Conservation (phyloP, 1,140 invertebrate genomes). For the Hycleus phaleratus region DNA sequence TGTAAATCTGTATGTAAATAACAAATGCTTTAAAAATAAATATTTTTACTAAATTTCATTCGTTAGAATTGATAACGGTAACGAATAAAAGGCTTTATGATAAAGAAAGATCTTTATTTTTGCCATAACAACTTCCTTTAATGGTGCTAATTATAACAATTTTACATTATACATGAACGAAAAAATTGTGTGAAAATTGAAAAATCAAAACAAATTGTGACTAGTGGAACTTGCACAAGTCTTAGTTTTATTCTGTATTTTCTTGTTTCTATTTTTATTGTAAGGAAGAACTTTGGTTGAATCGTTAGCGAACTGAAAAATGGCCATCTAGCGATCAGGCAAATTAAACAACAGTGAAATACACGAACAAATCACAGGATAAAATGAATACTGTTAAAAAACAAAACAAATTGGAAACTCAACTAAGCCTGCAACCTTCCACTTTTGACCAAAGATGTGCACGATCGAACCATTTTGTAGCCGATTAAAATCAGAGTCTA, state of each 20-base stretch:
- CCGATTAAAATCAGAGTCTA: slow-evolving; percentile 3
- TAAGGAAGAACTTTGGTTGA: slow-evolving; percentile 15
- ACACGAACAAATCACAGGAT: neutral
- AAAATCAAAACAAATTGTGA: slow-evolving; percentile 4
- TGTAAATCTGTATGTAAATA: no score
- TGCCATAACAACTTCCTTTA: slow-evolving; percentile 13
- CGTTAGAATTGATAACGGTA: no score
- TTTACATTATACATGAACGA: slow-evolving; percentile 12
- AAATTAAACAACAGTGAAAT: no score
- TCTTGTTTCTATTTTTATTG: no score
- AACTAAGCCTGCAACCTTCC: slow-evolving; percentile 14
- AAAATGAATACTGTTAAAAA: slow-evolving; percentile 4
- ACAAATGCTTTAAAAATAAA: no score
- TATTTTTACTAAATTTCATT: no score
- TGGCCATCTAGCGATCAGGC: neutral
- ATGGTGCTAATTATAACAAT: slow-evolving; percentile 12
- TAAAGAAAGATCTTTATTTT: no score
- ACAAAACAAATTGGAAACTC: slow-evolving; percentile 2
- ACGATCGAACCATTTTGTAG: neutral
- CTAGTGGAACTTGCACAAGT: slow-evolving; percentile 11
- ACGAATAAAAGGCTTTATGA: no score
- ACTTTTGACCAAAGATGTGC: slow-evolving; percentile 6
- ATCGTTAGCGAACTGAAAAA: neutral
- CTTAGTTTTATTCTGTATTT: neutral
- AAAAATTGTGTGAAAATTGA: slow-evolving; percentile 5